Base-by-base conservation (phyloP, 2,113 vertebrate genomes). In the Corydoras maculifer region DNA sequence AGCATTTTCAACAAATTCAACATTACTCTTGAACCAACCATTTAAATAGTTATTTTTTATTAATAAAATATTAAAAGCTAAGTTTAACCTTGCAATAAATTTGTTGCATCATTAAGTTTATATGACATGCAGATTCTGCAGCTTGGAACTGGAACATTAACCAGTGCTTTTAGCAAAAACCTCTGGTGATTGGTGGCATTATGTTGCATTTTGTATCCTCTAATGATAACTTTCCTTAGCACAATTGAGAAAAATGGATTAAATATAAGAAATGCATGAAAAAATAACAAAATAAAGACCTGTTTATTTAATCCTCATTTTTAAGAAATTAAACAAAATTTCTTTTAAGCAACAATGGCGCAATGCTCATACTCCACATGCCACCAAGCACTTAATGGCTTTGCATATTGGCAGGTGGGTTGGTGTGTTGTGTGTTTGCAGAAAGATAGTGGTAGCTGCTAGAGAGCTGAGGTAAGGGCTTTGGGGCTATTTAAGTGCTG, bases 381-480 rank as follows among this genome's bases (percentile, higher is more conserved):
- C 9, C 65, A 57, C 50, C 30, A 61, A 67, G 51, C 15, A 59
- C 58, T 12, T 53, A 77, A 54, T 57, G 32, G 32, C 5, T 61
- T 65, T 35, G 58, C 29, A 55, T 49, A 5, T 31, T 71, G 51
- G 65, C 70, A 72, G 65, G 61, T 69, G 32, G 30, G 35, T 54
- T 64, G 32, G 32, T 58, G 49, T 65, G 18, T 62, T 70, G 50
- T 66, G 68, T 61, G 68, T 57, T 31, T 70, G 55, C 63, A 68
- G 54, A 63, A 71, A 71, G 72, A 62, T 49, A 57, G 65, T 62
- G 51, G 65, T 62, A 51, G 51, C 51, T 68, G 65, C 58, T 57
- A 43, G 58, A 35, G 51, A 75, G 76, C 72, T 78, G 72, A 78
- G 64, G 63, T 72, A 74, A 55, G 68, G 76, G 60, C 18, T 78